Evolutionary conservation across 2,113 vertebrate species (phyloP).

Genomic region (Argyrosomus japonicus): DNA sequence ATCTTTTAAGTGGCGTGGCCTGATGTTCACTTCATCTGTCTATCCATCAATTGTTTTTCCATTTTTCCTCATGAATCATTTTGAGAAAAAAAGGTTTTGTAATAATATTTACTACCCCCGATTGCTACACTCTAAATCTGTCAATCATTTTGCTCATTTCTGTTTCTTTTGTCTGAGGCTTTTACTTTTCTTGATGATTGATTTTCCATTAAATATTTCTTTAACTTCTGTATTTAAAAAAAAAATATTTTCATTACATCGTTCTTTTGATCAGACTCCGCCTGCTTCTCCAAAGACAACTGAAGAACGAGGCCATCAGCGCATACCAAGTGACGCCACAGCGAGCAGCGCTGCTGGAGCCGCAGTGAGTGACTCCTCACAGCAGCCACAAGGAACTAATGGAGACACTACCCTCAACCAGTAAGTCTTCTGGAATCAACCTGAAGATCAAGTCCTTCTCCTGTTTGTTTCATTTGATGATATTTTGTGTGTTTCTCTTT

Average conservation of each 20-base stretch:
- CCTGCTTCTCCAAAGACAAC: constrained; percentile 89
- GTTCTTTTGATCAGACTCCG: constrained; percentile 63
- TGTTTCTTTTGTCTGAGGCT: background rate
- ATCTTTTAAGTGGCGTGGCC: background rate
- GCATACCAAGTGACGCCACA: constrained; percentile 89
- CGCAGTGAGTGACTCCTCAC: constrained; percentile 88
- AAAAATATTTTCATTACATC: background rate
- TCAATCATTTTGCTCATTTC: background rate
- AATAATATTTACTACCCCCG: background rate
- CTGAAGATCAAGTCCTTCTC: background rate
- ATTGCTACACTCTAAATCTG: background rate
- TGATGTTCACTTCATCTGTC: background rate
- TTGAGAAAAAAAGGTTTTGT: background rate
- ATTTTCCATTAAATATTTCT: background rate
- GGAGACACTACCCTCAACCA: constrained; percentile 90
- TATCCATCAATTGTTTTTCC: background rate
- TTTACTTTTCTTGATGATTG: background rate
- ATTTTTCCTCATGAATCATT: too few species aligned
- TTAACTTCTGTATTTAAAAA: background rate
- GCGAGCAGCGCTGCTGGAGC: constrained; percentile 86
- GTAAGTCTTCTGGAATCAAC: constrained; percentile 79
- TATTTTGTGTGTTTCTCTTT: background rate
- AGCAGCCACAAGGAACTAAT: constrained; percentile 89
- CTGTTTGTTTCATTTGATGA: background rate
- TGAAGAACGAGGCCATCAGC: constrained; percentile 86